A percentile compares a stretch with the other conserved stretches of the same genome.
Evolutionary conservation across 2,113 vertebrate species (phyloP).

Genomic region (Electrona antarctica): DNA sequence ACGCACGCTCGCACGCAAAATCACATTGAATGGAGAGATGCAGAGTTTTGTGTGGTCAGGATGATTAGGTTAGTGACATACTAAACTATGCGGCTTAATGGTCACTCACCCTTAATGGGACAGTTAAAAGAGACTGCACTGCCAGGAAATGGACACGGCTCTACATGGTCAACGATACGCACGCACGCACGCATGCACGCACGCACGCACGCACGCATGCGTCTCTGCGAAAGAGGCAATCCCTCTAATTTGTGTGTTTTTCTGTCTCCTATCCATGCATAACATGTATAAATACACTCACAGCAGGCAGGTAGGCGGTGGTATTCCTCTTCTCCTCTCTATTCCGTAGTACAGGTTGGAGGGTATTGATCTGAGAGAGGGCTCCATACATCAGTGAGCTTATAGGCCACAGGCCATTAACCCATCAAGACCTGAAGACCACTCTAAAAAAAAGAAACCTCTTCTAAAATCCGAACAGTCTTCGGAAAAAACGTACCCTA

Average conservation of each 20-base stretch:
- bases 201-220: not conserved
- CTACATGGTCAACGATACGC: conserved; percentile 4
- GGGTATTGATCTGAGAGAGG: conserved; percentile 61
- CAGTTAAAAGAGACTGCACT: conserved; percentile 36
- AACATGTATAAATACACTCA: too few species aligned
- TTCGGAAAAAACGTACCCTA: too few species aligned
- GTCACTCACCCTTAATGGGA: conserved; percentile 47
- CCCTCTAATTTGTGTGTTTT: too few species aligned
- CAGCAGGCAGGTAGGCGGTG: conserved; percentile 31
- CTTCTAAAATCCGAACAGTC: too few species aligned
- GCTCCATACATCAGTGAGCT: conserved; percentile 64
- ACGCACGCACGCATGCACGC: conserved; percentile 4
- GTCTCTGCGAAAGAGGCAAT: not conserved
- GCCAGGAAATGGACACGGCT: conserved; percentile 16
- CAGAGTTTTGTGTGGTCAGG: conserved; percentile 35
- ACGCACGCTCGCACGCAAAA: conserved; percentile 7
- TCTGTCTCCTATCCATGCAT: too few species aligned
- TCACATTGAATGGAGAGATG: conserved; percentile 1
- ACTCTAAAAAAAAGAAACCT: too few species aligned
- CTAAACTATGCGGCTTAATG: conserved; percentile 58
- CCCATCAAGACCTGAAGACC: too few species aligned
- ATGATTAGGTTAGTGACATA: conserved; percentile 55
- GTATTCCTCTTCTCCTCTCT: conserved; percentile 64
- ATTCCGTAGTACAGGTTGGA: conserved; percentile 50
- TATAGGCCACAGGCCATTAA: conserved; percentile 59